A percentile compares a stretch with the other conserved stretches of the same genome.
phyloP scores from a whole-genome alignment of 2,113 vertebrate genomes.

The Eleginops maclovinus region DNA sequence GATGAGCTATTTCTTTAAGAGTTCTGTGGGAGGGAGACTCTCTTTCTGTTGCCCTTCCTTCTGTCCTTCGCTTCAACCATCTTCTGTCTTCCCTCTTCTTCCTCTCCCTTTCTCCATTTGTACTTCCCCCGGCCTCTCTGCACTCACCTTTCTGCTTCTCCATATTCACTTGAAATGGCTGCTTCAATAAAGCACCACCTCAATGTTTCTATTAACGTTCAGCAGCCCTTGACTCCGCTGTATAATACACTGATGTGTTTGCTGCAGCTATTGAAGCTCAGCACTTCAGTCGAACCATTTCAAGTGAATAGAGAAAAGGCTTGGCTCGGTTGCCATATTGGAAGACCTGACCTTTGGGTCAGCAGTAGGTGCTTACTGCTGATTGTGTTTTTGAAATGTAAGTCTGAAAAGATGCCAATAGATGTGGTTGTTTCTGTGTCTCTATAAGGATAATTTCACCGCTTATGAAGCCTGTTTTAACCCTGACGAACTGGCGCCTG shows the following conservation, averaged over 20 bases:
- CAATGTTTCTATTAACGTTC: slow-evolving; percentile 43
- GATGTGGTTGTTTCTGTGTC: neutral
- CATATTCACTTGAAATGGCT: slow-evolving; percentile 41
- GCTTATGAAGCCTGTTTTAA: neutral
- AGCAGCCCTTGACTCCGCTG: slow-evolving; percentile 30
- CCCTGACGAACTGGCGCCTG: accelerated
- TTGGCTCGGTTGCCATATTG: slow-evolving; percentile 38
- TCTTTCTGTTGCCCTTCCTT: neutral
- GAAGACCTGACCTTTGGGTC: slow-evolving; percentile 40
- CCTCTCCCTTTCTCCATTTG: neutral
- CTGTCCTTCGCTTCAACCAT: neutral
- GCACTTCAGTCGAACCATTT: slow-evolving; percentile 36
- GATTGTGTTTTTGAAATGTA: slow-evolving; percentile 15
- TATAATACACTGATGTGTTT: slow-evolving; percentile 44
- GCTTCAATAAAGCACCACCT: slow-evolving; percentile 46
- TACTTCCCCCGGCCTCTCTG: neutral
- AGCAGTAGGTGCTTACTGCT: neutral
- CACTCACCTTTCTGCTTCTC: neutral
- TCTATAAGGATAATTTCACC: neutral
- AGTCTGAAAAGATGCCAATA: neutral
- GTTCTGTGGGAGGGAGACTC: neutral
- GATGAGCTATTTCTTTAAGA: too few species aligned
- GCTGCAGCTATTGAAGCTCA: slow-evolving; percentile 37
- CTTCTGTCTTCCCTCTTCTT: neutral
- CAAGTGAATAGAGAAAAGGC: slow-evolving; percentile 39